Evolutionary conservation across 2,888 invertebrate species (phyloP), one percentile per base, ranked within the genome.

Genomic region (Hoplodrina ambigua): DNA sequence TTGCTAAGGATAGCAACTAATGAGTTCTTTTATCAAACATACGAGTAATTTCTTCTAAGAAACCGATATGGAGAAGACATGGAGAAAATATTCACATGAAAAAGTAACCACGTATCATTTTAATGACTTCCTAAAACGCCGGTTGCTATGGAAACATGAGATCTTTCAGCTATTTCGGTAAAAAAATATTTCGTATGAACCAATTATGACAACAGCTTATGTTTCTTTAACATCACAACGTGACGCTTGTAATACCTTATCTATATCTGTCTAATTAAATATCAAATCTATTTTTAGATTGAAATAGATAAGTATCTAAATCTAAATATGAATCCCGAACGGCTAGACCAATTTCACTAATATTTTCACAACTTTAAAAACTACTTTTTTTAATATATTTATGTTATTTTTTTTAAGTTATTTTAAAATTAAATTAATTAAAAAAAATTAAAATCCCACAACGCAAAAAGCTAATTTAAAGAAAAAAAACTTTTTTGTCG

Each of bases 101-200:
- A 64, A 46, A 53, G 46, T 46, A 57, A 53, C 52, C 37, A 19
- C 37, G 20, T n/a, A 20, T 37, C n/a, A 52, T 65, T 71, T 52
- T 57, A 72, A 72, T 73, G 65, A 53, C 33, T 56, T 65, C 64
- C 50, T 19, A 37, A 54, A 52, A n/a, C 30, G n/a, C 11, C 17
- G n/a, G 73, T 65, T 19, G 65, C 57, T 73, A 72, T 15, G 57
- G 71, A 46, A 37, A 57, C 37, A 37, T 63, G 55, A 56, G 44
- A 52, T 56, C 25, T 44, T 25, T 7, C 44, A 55, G 30, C 8
- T 6, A 50, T 11, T 15, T 30, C 50, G 20, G 17, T 61, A 50
- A 50, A 49, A 50, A 37, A 37, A 37, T 37, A 33, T 44, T 56
- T 52, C 19, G 25, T 33, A 17, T 44, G 25, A 30, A 15, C 8